Evolutionary conservation across 2,797 vertebrate genomes (phyloP), one percentile per base, ranked within the genome.

Genomic region (Squalus acanthias): DNA sequence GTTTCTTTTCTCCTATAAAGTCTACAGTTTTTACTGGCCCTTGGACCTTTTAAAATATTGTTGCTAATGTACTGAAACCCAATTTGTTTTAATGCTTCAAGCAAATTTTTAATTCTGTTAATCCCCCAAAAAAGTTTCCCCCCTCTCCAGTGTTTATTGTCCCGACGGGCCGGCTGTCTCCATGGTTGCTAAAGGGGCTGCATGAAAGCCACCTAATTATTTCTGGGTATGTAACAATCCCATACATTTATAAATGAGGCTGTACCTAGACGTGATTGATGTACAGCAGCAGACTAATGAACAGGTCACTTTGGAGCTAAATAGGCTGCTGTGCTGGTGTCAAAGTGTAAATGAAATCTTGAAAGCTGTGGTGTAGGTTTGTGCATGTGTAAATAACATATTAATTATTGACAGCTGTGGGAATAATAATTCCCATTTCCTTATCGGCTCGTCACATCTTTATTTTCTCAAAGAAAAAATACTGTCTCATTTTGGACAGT

Each of bases 351-450:
- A 99, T 98, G 98, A 98, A 98, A 98, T 98, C 98, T 98, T 98
- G 97, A 98, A 98, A 98, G 98, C 98, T 97, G 98, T 98, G 98
- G 98, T 98, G 98, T 98, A 98, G 98, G 97, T 98, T 97, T 98
- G 98, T 98, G 99, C 98, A 98, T 97, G 98, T 98, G 98, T 98
- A 99, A 99, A 99, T 99, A 98, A 99, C 99, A 98, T 98, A 98
- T 99, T 99, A 98, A 99, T 99, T 99, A 99, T 98, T 98, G 98
- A 97, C 97, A 98, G 98, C 97, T 96, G 96, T 96, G 97, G 97
- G 97, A 98, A 97, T 69, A 69, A 98, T 97, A 97, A 97, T 97
- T 98, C 97, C 97, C 98, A 97, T 97, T 98, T 98, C 97, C 97
- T 97, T 69, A 74, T 72, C 67, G 26, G 46, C 50, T 74, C 97